phyloP scores from a whole-genome alignment of 92 coral and sea anemone genomes.

The Montipora capitata region DNA sequence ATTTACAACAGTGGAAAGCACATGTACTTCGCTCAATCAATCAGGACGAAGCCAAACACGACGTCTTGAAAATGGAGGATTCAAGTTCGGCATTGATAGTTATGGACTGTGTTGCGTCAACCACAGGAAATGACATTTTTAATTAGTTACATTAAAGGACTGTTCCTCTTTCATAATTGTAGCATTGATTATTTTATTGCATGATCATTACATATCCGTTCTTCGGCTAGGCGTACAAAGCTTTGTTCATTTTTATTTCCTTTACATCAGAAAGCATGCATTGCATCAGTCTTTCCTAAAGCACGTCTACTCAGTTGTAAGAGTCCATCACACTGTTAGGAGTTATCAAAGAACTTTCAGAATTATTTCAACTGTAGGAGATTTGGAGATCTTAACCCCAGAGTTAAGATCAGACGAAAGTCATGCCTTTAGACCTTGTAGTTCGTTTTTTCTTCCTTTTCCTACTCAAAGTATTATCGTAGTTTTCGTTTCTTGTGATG shows the following conservation, averaged over 20 bases:
- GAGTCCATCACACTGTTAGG: background rate
- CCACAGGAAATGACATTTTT: background rate
- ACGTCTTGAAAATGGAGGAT: slow-evolving; percentile 14
- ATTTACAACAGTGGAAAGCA: slow-evolving; percentile 1
- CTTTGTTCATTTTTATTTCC: slow-evolving; percentile 17
- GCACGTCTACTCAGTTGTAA: slow-evolving; percentile 14
- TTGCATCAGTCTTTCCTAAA: background rate
- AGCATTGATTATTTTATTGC: slow-evolving; percentile 16
- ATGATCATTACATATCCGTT: background rate
- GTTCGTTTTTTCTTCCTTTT: slow-evolving; percentile 19
- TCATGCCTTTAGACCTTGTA: slow-evolving; percentile 6
- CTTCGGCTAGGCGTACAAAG: slow-evolving; percentile 13
- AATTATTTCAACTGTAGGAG: background rate
- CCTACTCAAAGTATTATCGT: background rate
- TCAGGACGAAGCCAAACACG: slow-evolving; percentile 62
- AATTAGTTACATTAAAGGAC: background rate
- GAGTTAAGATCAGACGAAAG: slow-evolving; percentile 36
- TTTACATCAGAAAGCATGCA: slow-evolving; percentile 11
- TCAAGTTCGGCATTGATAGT: slow-evolving; percentile 12
- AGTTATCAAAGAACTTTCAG: background rate
- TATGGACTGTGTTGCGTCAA: slow-evolving; percentile 32
- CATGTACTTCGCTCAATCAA: slow-evolving; percentile 62
- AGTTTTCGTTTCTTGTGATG: background rate
- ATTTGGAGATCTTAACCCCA: background rate
- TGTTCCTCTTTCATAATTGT: background rate